phyloP scores from a whole-genome alignment of 2,888 invertebrate species.

The Dryomyza anilis region DNA sequence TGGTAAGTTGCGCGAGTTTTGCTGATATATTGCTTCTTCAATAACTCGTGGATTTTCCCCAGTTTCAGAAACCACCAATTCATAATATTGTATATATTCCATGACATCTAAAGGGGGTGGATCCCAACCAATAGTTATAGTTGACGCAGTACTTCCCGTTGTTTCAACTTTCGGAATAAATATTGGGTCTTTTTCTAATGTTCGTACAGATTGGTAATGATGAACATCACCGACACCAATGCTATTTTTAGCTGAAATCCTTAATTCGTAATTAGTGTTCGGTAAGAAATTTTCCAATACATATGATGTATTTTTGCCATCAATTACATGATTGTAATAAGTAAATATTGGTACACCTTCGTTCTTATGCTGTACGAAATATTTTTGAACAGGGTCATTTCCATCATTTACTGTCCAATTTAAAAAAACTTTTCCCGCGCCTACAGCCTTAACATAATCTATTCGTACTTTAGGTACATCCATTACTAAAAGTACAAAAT shows the following conservation, averaged over 20 bases:
- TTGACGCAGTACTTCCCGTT: conserved; percentile 69
- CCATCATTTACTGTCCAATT: conserved; percentile 83
- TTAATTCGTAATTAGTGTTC: conserved; percentile 70
- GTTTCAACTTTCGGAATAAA: conserved; percentile 81
- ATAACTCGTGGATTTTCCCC: conserved; percentile 62
- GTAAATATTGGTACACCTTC: conserved; percentile 65
- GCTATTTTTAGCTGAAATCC: conserved; percentile 71
- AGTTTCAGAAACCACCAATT: conserved; percentile 69
- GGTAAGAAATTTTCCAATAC: conserved; percentile 71
- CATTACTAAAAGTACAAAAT: conserved; percentile 66
- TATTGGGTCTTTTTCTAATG: conserved; percentile 74
- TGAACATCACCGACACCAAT: conserved; percentile 67
- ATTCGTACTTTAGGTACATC: conserved; percentile 75
- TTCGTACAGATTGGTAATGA: conserved; percentile 65
- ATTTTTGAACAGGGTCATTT: conserved; percentile 71
- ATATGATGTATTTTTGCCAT: conserved; percentile 70
- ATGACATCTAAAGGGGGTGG: conserved; percentile 70
- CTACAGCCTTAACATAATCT: conserved; percentile 76
- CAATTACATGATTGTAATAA: conserved; percentile 68
- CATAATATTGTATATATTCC: conserved; percentile 77
- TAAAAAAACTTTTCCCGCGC: conserved; percentile 74
- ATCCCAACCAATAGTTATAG: conserved; percentile 83
- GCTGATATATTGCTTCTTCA: conserved; percentile 69
- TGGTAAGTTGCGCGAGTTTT: conserved; percentile 70
- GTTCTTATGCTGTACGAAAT: conserved; percentile 66